Conservation (phyloP, 2,888 invertebrate species). For the Ennomos fuscantarius region DNA sequence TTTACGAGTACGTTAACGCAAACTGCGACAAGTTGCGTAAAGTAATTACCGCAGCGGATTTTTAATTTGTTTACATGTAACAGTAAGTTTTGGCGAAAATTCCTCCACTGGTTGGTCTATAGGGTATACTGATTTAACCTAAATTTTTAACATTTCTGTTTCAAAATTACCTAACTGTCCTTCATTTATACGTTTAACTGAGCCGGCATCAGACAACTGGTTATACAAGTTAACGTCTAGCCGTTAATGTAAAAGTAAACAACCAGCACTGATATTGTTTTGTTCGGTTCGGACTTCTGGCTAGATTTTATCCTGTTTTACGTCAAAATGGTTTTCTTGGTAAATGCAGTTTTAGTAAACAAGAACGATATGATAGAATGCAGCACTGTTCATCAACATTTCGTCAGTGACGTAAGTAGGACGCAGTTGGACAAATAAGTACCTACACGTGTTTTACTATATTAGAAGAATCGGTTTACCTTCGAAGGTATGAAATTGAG, state of each 20-base stretch:
- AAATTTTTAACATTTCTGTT: constrained; percentile 13
- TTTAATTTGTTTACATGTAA: constrained; percentile 17
- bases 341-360: constrained; percentile 22
- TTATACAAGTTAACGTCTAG: constrained; percentile 56
- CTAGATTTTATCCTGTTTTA: constrained; percentile 20
- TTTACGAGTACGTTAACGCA: not conserved
- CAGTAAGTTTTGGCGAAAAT: constrained; percentile 13
- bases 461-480: not conserved
- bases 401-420: constrained; percentile 9
- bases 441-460: constrained; percentile 13
- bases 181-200: constrained; percentile 48
- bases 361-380: constrained; percentile 27
- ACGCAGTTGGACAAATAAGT: constrained; percentile 17
- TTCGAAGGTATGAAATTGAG: no score
- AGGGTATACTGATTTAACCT: constrained; percentile 23
- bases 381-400: constrained; percentile 4
- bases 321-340: constrained; percentile 14
- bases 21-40: constrained; percentile 16
- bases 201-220: constrained; percentile 56
- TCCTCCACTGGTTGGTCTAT: constrained; percentile 13
- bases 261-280: constrained; percentile 13
- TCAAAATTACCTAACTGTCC: constrained; percentile 40
- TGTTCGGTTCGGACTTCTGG: constrained; percentile 1
- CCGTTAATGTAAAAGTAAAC: constrained; percentile 18
- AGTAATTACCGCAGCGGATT: constrained; percentile 28